A percentile compares a stretch with the other conserved stretches of the same genome.
Conservation (phyloP, 2,888 invertebrate species). For the Melikaiella ostensackeni region DNA sequence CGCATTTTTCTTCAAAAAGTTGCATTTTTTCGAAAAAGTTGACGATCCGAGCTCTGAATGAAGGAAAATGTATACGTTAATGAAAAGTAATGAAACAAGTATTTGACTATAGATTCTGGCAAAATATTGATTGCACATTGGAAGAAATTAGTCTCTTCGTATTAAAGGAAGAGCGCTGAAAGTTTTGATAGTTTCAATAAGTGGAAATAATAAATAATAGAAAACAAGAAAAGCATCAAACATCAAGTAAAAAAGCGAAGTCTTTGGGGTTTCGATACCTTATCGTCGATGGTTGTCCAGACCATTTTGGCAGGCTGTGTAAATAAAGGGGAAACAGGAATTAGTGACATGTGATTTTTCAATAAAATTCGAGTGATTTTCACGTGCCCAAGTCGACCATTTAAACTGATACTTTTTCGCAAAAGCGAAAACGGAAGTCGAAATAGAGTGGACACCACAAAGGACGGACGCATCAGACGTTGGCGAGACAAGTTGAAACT, state of each 20-base stretch:
- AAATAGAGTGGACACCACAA: background rate
- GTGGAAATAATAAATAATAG: constrained; percentile 29
- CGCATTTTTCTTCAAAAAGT: too few species aligned
- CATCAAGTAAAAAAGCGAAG: constrained; percentile 47
- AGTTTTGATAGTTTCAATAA: background rate
- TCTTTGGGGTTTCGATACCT: constrained; percentile 65
- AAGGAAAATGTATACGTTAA: too few species aligned
- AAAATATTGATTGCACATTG: background rate
- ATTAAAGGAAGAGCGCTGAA: too few species aligned
- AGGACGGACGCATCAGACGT: constrained; percentile 6
- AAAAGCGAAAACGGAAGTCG: background rate
- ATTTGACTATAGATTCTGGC: background rate
- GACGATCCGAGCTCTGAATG: too few species aligned
- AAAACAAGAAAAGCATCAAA: constrained; percentile 43
- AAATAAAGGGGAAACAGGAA: constrained; percentile 73
- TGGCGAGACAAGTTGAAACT: constrained; percentile 12
- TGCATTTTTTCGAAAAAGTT: too few species aligned
- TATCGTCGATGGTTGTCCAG: constrained; percentile 75
- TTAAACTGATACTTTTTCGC: constrained; percentile 1
- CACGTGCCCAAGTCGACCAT: background rate
- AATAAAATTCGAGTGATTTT: background rate
- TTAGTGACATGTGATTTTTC: constrained; percentile 61
- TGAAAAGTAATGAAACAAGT: background rate
- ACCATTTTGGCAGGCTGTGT: constrained; percentile 76
- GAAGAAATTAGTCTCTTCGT: background rate